A percentile compares a stretch with the other conserved stretches of the same genome.
These are phyloP conservation scores for Syritta pipiens DNA, from an alignment of 2,888 invertebrate species.

Conservation along the genomic window DNA sequence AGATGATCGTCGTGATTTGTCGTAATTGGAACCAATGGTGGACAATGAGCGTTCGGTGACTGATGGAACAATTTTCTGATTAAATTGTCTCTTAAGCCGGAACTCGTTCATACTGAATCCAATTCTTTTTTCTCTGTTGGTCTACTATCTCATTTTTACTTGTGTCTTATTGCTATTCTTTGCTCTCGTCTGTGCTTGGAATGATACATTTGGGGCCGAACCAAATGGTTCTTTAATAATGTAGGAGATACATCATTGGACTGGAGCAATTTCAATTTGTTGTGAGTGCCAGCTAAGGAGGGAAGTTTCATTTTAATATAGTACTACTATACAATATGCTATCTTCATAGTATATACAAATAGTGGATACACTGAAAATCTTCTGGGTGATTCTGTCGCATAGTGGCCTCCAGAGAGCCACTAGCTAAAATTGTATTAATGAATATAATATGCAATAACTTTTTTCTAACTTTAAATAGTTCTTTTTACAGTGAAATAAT, in stretches of 20 bases:
- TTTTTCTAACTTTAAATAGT: no score
- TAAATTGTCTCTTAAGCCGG: conserved; percentile 72
- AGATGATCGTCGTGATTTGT: conserved; percentile 69
- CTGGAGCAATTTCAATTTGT: conserved; percentile 58
- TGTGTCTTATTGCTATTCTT: conserved; percentile 36
- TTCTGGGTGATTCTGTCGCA: no score
- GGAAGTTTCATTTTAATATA: no score
- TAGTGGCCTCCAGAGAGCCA: no score
- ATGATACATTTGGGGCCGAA: conserved; percentile 55
- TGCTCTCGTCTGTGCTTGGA: conserved; percentile 23
- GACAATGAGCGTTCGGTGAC: conserved; percentile 64
- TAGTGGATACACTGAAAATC: no score
- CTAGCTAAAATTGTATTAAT: no score
- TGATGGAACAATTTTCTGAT: conserved; percentile 70
- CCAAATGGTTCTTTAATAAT: conserved; percentile 25
- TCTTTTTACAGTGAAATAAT: no score
- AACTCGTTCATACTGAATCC: conserved; percentile 69
- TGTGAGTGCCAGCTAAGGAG: conserved; percentile 50
- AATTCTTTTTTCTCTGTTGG: conserved; percentile 51
- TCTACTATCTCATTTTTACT: conserved; percentile 50
- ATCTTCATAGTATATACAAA: no score
- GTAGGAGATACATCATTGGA: conserved; percentile 39
- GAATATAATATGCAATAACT: no score
- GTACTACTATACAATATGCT: no score
- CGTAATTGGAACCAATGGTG: conserved; percentile 70